These are phyloP conservation scores for Tachuris rubrigastra DNA, from an alignment of 2,113 vertebrate genomes.

Conservation along the genomic window DNA sequence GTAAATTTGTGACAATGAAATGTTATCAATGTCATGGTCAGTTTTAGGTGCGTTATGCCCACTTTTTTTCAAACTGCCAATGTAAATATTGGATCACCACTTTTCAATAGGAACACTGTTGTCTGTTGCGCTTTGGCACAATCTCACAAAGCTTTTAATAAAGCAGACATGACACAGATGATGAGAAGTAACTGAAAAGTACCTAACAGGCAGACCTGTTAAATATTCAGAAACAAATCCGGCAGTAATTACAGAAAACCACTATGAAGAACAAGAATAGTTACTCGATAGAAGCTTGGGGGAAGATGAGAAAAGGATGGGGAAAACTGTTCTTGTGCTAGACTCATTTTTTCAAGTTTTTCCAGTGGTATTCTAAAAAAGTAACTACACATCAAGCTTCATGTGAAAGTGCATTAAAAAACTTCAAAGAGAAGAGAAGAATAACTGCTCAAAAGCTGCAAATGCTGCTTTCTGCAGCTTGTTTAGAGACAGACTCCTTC, in stretches of 20 bases:
- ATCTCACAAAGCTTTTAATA: neutral
- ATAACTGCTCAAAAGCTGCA: neutral
- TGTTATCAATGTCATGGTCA: neutral
- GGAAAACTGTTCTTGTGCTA: slow-evolving; percentile 8
- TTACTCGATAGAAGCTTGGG: slow-evolving; percentile 26
- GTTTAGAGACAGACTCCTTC: neutral
- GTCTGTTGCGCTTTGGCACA: neutral
- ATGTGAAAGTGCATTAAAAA: slow-evolving; percentile 21
- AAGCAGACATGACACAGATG: neutral
- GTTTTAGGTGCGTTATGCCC: neutral
- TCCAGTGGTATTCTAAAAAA: slow-evolving; percentile 18
- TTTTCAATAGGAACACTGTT: neutral
- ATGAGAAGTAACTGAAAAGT: slow-evolving; percentile 44
- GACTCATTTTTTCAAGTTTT: slow-evolving; percentile 48
- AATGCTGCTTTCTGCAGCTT: neutral
- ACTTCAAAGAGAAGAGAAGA: slow-evolving; percentile 33
- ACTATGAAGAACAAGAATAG: slow-evolving; percentile 41
- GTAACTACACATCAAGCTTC: neutral
- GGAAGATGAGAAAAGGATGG: slow-evolving; percentile 17
- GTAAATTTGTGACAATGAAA: neutral
- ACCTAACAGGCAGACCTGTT: slow-evolving; percentile 47
- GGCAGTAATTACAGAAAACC: slow-evolving; percentile 45
- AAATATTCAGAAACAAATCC: slow-evolving; percentile 52
- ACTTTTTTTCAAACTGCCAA: neutral
- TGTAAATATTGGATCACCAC: neutral